Conservation (phyloP, 2,797 vertebrate species). For the Choloepus didactylus region DNA sequence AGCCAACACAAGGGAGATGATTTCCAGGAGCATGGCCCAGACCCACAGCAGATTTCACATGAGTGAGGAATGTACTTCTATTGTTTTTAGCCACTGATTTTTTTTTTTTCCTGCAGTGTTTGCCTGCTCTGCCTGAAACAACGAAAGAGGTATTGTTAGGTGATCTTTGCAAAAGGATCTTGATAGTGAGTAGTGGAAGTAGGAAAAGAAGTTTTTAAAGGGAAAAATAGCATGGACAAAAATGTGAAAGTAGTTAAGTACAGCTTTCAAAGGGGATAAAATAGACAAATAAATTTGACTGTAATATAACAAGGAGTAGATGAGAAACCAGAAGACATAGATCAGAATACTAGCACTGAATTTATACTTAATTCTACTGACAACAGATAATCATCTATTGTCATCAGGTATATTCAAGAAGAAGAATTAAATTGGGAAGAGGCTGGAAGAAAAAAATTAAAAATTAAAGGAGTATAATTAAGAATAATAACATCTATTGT, state of each 20-base stretch:
- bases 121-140: neutral
- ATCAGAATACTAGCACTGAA: neutral
- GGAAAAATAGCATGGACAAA: neutral
- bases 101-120: neutral
- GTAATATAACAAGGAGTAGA: neutral
- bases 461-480: neutral
- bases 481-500: neutral
- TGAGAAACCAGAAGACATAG: neutral
- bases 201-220: neutral
- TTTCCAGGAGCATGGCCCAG: neutral
- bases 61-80: neutral
- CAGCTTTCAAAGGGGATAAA: slow-evolving; percentile 1
- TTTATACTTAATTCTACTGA: neutral
- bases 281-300: slow-evolving; percentile 31
- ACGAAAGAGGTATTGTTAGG: neutral
- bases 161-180: neutral
- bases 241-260: neutral
- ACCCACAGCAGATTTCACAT: neutral
- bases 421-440: slow-evolving; percentile 29
- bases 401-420: neutral
- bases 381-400: neutral
- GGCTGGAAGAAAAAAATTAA: neutral
- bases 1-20: neutral
- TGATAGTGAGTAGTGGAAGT: neutral
- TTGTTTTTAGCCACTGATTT: neutral